Percentiles rank a stretch among this genome's conserved stretches.
Conservation (phyloP, 1,140 invertebrate genomes). For the Mercenaria mercenaria region DNA sequence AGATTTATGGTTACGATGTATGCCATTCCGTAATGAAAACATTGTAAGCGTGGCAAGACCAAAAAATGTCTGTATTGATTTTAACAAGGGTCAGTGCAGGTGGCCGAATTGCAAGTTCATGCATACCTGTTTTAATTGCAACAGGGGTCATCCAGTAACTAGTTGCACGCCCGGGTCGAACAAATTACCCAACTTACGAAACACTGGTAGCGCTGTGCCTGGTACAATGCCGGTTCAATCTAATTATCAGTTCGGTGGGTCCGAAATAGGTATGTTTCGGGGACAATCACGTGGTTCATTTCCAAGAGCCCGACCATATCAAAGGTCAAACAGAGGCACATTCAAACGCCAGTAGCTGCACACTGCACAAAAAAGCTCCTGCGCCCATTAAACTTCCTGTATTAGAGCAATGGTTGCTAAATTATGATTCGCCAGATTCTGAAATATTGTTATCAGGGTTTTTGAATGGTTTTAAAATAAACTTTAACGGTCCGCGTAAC, state of each 20-base stretch:
- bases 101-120: background rate
- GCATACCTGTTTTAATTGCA: background rate
- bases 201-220: too few species aligned
- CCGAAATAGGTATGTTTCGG: too few species aligned
- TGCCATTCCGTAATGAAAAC: background rate
- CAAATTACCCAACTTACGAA: too few species aligned
- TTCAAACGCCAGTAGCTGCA: background rate
- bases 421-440: background rate
- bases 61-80: background rate
- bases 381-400: background rate
- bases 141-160: background rate
- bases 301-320: background rate
- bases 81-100: conserved; percentile 1
- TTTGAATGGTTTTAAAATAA: conserved; percentile 44
- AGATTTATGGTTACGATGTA: conserved; percentile 24
- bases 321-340: background rate
- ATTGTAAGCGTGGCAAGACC: background rate
- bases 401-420: background rate
- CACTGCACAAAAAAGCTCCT: background rate
- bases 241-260: background rate
- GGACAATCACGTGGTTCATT: background rate
- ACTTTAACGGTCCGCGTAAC: conserved; percentile 1
- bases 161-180: background rate
- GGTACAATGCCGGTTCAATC: background rate
- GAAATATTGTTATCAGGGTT: conserved; percentile 11